Base-by-base conservation (phyloP, 2,797 vertebrate species). In the Streptopelia turtur region DNA sequence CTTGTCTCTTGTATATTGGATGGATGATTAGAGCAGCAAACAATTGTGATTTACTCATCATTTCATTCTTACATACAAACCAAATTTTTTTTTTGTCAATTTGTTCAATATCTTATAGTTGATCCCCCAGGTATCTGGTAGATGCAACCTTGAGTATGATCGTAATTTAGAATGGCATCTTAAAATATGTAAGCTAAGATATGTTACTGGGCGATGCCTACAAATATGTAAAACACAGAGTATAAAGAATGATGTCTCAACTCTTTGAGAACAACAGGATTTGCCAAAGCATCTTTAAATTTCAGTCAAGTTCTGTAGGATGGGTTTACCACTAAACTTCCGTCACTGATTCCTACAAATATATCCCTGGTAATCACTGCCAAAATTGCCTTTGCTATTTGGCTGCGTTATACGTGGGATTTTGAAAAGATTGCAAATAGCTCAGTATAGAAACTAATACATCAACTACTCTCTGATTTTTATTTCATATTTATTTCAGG, bases 21-120 rank as follows among this genome's bases (percentile, higher is more conserved):
- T 49, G 88, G 65, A 75, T 90, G 47, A 93, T 96, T 90, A 94
- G 60, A 96, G 74, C 50, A 88, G 66, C 71, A 92, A 95, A 76
- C 45, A 91, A 77, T 83, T 3, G 1, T 83, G 56, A n/a, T 31
- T 95, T 90, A 23, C 17, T 86, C 74, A 92, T 52, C 22, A n/a
- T 82, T 93, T 95, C 8, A 8, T 39, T 50, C 35, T 75, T 80
- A 52, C 71, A 39, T 78, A 84, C 53, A 85, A 94, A 69, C 35
- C 68, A 74, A 93, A 89, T 49, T 6, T 49, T 27, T 71, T 96
- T 96, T 90, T 94, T 70, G 22, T 90, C 56, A 71, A 52, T 90
- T 87, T 89, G 85, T 83, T 90, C 79, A 93, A 43, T 90, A 41
- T 15, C 72, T 93, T 93, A 60, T 27, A 79, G 90, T 47, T 53